Evolutionary conservation across 2,797 vertebrate species (phyloP).

Genomic region (Ceryle rudis): DNA sequence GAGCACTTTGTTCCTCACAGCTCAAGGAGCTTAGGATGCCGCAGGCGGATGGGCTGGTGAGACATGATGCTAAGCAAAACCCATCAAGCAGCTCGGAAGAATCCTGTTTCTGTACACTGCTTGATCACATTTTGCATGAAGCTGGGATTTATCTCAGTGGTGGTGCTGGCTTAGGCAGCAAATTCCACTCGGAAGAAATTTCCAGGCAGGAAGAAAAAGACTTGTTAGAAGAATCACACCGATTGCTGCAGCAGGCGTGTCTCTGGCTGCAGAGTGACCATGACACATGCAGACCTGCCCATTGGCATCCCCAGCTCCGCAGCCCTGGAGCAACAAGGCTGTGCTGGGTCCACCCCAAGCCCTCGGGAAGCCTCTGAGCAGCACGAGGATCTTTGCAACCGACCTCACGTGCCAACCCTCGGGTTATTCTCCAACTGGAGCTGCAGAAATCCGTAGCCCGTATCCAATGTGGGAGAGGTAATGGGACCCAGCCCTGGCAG

Average conservation of each 20-base stretch:
- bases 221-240: background rate
- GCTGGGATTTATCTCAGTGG: background rate
- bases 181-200: background rate
- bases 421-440: background rate
- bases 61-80: background rate
- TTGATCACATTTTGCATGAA: slow-evolving; percentile 40
- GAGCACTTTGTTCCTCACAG: background rate
- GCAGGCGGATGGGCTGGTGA: background rate
- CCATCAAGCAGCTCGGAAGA: slow-evolving; percentile 24
- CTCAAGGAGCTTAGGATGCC: slow-evolving; percentile 23
- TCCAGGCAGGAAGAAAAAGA: background rate
- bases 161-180: background rate
- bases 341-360: background rate
- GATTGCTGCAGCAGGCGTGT: accelerated
- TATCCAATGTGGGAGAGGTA: background rate
- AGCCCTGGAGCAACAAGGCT: background rate
- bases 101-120: slow-evolving; percentile 13
- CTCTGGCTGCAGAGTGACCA: background rate
- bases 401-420: background rate
- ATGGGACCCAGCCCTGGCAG: background rate
- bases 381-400: background rate
- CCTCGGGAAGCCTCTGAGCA: background rate
- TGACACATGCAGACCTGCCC: accelerated
- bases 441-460: slow-evolving; percentile 3
- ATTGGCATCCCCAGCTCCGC: accelerated